These are phyloP conservation scores for Hydroisotoma schaefferi DNA, from an alignment of 2,888 invertebrate species.

Conservation along the genomic window DNA sequence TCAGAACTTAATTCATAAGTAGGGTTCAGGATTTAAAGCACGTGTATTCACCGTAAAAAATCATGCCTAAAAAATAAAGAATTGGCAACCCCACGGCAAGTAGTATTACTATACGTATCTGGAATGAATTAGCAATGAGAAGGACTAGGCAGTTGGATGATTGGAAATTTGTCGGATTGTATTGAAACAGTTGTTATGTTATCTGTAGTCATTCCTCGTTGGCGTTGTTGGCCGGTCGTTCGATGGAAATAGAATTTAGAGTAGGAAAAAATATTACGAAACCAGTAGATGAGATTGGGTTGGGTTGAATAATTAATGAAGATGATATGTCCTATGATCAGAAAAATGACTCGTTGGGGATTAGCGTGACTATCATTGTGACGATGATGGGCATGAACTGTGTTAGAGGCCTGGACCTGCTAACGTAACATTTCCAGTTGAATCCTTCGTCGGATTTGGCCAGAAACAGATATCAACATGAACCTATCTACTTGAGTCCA, in stretches of 20 bases:
- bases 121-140: not conserved
- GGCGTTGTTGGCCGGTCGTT: not conserved
- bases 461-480: constrained; percentile 14
- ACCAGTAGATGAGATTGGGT: constrained; percentile 43
- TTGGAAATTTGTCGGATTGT: not conserved
- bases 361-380: constrained; percentile 46
- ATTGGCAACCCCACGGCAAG: too few species aligned
- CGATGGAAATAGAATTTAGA: not conserved
- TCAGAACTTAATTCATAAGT: too few species aligned
- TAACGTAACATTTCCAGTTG: constrained; percentile 10
- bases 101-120: not conserved
- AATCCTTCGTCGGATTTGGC: constrained; percentile 16
- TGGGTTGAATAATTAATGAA: constrained; percentile 46
- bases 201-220: not conserved
- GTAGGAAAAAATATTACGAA: not conserved
- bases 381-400: constrained; percentile 18
- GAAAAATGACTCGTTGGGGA: constrained; percentile 48
- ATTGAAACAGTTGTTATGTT: not conserved
- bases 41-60: too few species aligned
- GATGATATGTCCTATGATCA: constrained; percentile 46
- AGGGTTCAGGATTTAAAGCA: too few species aligned
- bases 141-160: not conserved
- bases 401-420: not conserved
- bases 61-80: too few species aligned
- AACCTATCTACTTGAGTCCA: constrained; percentile 9